Percentiles rank a stretch among this genome's conserved stretches.
Conservation (phyloP, 2,797 vertebrate species). For the Typhlichthys subterraneus region DNA sequence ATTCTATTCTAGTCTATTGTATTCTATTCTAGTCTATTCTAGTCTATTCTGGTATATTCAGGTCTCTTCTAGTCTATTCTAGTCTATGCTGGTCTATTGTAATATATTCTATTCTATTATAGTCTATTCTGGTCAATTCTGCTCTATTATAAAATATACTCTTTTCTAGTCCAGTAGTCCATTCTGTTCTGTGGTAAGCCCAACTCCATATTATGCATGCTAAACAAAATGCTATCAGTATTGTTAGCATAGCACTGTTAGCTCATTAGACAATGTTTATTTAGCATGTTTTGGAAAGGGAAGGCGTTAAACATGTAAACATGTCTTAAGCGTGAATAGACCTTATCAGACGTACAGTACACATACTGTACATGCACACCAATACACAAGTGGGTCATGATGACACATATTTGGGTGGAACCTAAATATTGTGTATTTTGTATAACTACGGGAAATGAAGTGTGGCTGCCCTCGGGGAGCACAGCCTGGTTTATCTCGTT, state of each 20-base stretch:
- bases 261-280: constrained; percentile 22
- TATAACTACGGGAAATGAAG: constrained; percentile 72
- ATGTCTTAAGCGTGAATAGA: constrained; percentile 2
- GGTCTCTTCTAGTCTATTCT: too few relatives aligned
- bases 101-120: too few relatives aligned
- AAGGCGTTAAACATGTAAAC: background rate
- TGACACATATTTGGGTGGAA: constrained; percentile 56
- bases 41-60: too few relatives aligned
- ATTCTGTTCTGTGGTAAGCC: background rate
- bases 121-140: background rate
- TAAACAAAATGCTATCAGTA: background rate
- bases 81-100: too few relatives aligned
- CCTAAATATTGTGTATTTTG: constrained; percentile 66
- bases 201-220: background rate
- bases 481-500: constrained; percentile 60
- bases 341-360: constrained; percentile 12
- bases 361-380: constrained; percentile 13
- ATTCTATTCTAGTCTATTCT: too few relatives aligned
- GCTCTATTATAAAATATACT: too few relatives aligned
- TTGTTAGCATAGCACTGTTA: background rate
- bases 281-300: constrained; percentile 33
- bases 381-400: constrained; percentile 44
- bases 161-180: too few relatives aligned
- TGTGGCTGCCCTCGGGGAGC: constrained; percentile 62
- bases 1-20: too few relatives aligned